A percentile compares a stretch with the other conserved stretches of the same genome.
Conservation (phyloP, 1,140 invertebrate species). For the Neodiprion fabricii region DNA sequence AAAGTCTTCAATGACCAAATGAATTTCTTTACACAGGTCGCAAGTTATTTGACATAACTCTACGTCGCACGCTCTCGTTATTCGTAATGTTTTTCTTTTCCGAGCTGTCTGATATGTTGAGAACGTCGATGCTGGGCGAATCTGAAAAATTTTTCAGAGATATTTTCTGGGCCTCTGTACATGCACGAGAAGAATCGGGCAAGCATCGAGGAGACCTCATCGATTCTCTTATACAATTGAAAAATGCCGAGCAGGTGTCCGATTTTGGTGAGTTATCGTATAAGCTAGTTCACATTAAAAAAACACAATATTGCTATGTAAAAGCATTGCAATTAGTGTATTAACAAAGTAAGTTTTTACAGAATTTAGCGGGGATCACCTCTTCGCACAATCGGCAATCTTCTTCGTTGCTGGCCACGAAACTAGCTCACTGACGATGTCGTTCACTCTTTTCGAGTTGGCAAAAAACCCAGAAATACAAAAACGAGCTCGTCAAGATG, state of each 20-base stretch:
- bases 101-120: constrained; percentile 44
- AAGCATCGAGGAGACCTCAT: constrained; percentile 53
- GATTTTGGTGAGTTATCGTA: constrained; percentile 45
- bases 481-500: constrained; percentile 63
- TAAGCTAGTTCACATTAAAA: background rate
- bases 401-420: constrained; percentile 64
- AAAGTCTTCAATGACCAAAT: background rate
- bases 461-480: constrained; percentile 43
- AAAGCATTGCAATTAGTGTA: background rate
- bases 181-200: constrained; percentile 43
- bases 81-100: constrained; percentile 51
- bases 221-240: constrained; percentile 51
- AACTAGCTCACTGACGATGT: constrained; percentile 59
- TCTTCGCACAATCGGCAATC: constrained; percentile 44
- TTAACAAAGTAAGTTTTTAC: constrained; percentile 19
- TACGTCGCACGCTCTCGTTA: constrained; percentile 55
- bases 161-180: constrained; percentile 51
- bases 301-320: background rate
- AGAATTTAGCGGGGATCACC: constrained; percentile 36
- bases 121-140: constrained; percentile 37
- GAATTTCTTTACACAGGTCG: constrained; percentile 21
- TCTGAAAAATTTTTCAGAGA: constrained; percentile 43
- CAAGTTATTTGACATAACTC: constrained; percentile 54
- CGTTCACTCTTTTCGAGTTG: constrained; percentile 52
- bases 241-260: constrained; percentile 45